A percentile compares a stretch with the other conserved stretches of the same genome.
Conservation (phyloP, 2,113 vertebrate genomes). For the Phalacrocorax brasilianus region DNA sequence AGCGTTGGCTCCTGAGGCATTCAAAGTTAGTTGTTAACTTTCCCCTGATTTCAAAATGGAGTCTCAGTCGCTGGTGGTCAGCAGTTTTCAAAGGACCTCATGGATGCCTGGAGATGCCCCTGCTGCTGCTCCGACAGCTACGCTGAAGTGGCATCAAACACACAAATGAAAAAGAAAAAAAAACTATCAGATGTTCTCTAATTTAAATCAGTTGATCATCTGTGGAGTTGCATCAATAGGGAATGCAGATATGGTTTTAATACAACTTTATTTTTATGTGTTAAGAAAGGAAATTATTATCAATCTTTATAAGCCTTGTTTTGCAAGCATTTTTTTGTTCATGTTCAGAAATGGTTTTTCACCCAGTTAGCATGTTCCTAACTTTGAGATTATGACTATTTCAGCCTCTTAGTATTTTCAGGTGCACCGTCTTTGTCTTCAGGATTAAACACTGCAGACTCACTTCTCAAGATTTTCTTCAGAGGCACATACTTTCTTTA, state of each 20-base stretch:
- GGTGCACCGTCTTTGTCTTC: background rate
- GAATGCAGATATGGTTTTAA: background rate
- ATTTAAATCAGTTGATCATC: background rate
- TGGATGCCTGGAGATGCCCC: background rate
- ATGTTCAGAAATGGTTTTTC: background rate
- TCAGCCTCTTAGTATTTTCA: background rate
- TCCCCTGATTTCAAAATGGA: background rate
- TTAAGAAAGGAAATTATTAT: background rate
- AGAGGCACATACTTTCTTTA: background rate
- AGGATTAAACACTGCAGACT: background rate
- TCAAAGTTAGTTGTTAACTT: background rate
- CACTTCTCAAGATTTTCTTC: background rate
- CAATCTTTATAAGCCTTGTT: background rate
- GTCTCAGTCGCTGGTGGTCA: fast-evolving
- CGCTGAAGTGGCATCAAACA: background rate
- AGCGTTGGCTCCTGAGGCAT: fast-evolving
- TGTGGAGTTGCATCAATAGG: background rate
- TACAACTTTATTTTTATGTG: background rate
- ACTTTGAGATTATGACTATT: background rate
- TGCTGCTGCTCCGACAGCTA: fast-evolving
- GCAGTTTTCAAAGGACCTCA: background rate
- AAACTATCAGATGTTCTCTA: background rate
- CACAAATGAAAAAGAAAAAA: background rate
- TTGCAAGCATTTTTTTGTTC: background rate
- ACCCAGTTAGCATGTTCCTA: background rate